Percentiles rank a stretch among this genome's conserved stretches.
phyloP scores from a whole-genome alignment of 2,797 vertebrate genomes.

The Pseudotriccus pelzelni region DNA sequence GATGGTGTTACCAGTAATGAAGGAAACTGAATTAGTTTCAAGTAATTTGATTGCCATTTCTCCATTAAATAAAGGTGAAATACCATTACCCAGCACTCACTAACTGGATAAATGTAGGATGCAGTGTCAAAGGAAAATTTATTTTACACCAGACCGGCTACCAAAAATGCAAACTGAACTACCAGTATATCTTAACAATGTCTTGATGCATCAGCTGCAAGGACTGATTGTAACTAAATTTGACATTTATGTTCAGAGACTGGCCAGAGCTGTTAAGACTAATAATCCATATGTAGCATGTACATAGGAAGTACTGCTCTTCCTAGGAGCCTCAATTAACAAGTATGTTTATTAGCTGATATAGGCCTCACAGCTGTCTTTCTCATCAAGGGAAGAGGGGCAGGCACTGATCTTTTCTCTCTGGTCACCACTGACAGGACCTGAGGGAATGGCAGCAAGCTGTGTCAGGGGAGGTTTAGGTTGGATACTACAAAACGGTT shows the following conservation, averaged over 20 bases:
- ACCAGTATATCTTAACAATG: not conserved
- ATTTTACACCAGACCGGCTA: not conserved
- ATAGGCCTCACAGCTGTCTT: not conserved
- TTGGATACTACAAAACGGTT: not conserved
- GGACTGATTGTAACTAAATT: not conserved
- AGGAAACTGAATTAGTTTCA: not conserved
- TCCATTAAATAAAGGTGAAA: not conserved
- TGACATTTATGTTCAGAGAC: not conserved
- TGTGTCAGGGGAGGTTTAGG: not conserved
- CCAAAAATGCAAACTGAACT: not conserved
- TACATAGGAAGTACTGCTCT: not conserved
- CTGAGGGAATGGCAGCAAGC: not conserved
- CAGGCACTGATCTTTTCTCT: not conserved
- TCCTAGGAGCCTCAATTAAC: not conserved
- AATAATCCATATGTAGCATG: not conserved
- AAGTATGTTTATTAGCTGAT: not conserved
- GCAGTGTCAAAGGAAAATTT: not conserved
- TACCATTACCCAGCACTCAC: not conserved
- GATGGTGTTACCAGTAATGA: not conserved
- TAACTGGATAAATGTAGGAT: not conserved
- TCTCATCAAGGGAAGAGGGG: not conserved
- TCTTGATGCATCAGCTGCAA: not conserved
- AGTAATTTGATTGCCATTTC: not conserved
- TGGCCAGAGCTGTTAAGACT: not conserved
- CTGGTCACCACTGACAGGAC: not conserved